phyloP scores from a whole-genome alignment of 2,113 vertebrate genomes.

The Cygnus buccinator region DNA sequence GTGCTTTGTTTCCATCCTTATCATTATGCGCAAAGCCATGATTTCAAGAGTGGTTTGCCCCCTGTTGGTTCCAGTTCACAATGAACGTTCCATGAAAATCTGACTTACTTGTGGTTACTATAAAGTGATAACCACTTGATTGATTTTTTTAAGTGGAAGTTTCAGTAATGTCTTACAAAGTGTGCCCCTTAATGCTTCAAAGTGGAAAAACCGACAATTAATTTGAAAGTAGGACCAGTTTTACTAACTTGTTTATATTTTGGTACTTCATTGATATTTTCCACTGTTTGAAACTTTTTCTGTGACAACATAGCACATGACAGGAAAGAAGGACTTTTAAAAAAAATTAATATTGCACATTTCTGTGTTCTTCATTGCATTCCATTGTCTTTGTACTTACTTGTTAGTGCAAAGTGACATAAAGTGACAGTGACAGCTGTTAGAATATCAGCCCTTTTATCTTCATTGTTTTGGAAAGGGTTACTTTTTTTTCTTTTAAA shows the following conservation, averaged over 20 bases:
- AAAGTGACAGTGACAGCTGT: not conserved
- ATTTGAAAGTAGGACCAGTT: slow-evolving; percentile 67
- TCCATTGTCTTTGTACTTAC: not conserved
- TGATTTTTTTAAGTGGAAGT: not conserved
- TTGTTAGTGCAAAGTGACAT: not conserved
- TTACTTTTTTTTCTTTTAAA: not conserved
- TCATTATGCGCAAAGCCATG: not conserved
- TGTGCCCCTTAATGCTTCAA: slow-evolving; percentile 66
- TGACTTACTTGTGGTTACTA: not conserved
- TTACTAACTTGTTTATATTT: slow-evolving; percentile 71
- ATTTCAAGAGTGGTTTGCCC: not conserved
- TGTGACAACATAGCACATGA: not conserved
- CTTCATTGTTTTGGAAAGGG: not conserved
- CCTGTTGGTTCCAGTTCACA: not conserved
- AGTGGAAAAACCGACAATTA: slow-evolving; percentile 10
- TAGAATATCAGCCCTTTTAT: not conserved
- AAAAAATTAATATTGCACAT: not conserved
- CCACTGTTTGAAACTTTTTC: slow-evolving; percentile 58
- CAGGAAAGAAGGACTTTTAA: not conserved
- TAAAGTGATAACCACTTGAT: not conserved
- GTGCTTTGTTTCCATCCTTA: not conserved
- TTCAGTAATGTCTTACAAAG: not conserved
- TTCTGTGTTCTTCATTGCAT: not conserved
- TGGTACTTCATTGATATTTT: slow-evolving; percentile 57
- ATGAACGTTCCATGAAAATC: not conserved